Percentiles rank a stretch among this genome's conserved stretches.
Evolutionary conservation across 2,888 invertebrate species (phyloP).

Genomic region (Drosophila multiciliata): DNA sequence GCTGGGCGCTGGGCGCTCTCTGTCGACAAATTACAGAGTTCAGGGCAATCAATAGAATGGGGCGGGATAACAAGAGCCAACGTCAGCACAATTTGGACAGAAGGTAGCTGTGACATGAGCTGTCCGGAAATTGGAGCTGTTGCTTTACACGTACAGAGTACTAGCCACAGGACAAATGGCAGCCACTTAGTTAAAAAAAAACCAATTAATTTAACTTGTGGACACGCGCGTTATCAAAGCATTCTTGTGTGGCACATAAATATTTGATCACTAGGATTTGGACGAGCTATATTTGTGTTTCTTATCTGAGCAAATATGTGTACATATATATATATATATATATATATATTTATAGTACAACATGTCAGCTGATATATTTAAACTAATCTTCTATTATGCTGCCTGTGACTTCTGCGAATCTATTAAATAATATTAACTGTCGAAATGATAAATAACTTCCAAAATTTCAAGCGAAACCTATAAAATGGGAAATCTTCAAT

Average conservation of each 20-base stretch:
- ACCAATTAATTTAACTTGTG: slow-evolving; percentile 5
- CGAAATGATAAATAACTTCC: background rate
- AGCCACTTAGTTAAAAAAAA: slow-evolving; percentile 19
- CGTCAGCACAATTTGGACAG: slow-evolving; percentile 9
- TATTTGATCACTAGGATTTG: slow-evolving; percentile 47
- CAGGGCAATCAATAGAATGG: slow-evolving; percentile 51
- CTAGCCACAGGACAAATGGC: slow-evolving; percentile 34
- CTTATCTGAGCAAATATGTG: slow-evolving; percentile 30
- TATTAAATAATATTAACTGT: background rate
- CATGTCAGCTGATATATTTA: background rate
- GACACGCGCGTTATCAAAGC: slow-evolving; percentile 12
- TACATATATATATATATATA: background rate
- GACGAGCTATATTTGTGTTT: slow-evolving; percentile 19
- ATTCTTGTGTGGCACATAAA: slow-evolving; percentile 42
- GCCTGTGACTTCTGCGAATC: background rate
- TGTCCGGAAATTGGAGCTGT: slow-evolving; percentile 34
- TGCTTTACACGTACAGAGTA: slow-evolving; percentile 13
- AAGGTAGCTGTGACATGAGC: slow-evolving; percentile 25
- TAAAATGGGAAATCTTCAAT: no score
- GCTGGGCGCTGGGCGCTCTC: slow-evolving; percentile 41
- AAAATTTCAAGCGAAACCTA: background rate
- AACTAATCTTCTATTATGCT: background rate
- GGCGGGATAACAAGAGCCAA: background rate
- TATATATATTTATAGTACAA: slow-evolving; percentile 7
- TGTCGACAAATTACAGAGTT: slow-evolving; percentile 47